Conservation (phyloP, 2,888 invertebrate species). For the Sycophila texana region DNA sequence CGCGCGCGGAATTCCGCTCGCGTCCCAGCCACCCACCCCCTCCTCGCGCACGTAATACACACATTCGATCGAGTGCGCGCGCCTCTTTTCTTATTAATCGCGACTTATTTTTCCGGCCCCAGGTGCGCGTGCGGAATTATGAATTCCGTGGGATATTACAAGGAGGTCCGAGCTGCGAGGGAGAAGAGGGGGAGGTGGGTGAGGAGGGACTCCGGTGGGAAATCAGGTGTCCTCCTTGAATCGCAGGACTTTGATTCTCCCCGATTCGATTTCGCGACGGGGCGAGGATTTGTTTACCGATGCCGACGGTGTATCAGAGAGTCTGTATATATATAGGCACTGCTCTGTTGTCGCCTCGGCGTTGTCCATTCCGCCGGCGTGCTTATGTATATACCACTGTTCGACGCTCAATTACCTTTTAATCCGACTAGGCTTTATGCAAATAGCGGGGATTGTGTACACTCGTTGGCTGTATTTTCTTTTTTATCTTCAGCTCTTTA, state of each 20-base stretch:
- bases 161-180: background rate
- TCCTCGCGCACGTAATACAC: background rate
- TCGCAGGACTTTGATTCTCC: slow-evolving; percentile 42
- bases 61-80: background rate
- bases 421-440: too few relatives aligned
- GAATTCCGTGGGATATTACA: slow-evolving; percentile 43
- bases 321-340: background rate
- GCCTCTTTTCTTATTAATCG: slow-evolving; percentile 50
- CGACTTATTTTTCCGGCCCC: slow-evolving; percentile 55
- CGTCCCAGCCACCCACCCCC: background rate
- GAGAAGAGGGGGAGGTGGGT: background rate
- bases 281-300: background rate
- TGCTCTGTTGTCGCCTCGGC: background rate
- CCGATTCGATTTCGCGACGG: slow-evolving; percentile 25
- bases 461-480: too few relatives aligned
- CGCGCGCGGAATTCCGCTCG: slow-evolving; percentile 60
- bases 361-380: background rate
- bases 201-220: slow-evolving; percentile 36
- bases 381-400: too few relatives aligned
- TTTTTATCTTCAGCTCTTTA: too few relatives aligned
- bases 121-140: slow-evolving; percentile 29
- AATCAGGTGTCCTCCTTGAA: slow-evolving; percentile 44
- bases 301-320: background rate
- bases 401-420: too few relatives aligned
- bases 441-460: too few relatives aligned